Base-by-base conservation (phyloP, 2,113 vertebrate genomes). In the Protobothrops flavoviridis region DNA sequence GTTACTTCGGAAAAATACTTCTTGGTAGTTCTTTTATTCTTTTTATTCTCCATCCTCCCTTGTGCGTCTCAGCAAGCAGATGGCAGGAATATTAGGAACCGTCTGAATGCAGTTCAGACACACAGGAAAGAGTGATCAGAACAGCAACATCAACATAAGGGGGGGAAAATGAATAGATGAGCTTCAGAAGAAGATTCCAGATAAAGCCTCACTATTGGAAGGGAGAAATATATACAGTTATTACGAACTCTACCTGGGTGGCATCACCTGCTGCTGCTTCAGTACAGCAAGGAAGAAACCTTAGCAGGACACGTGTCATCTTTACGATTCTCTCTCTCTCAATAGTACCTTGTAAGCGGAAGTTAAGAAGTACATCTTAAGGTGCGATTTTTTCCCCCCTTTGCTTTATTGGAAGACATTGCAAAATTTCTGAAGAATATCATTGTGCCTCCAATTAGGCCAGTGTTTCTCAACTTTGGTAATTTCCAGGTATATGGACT, bases 61-160 rank as follows among this genome's bases (percentile, higher is more conserved):
- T 89, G 43, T 3, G 0, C n/a, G 61, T 29, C 64, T 92, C 64
- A 29, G 43, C 8, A 33, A 91, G n/a, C 69, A 89, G 48, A 88
- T 92, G 85, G 45, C 43, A 53, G 61, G 85, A 91, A 48, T 91
- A 88, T 88, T 52, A 93, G 85, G 85, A 93, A 12, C 53, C 21
- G 7, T 88, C 45, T 74, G 48, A 90, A 23, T 90, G 59, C 53
- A 48, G 21, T 61, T 90, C 53, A 90, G 53, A 29, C 53, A 85
- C 89, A 90, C 20, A 61, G 45, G 53, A 24, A 90, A 90, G 29
- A 5, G 53, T 33, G 45, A 13, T 33, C 43, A 85, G 4, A 85
- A 90, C n/a, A 88, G 81, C 53, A 90, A 21, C 1, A n/a, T 12
- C 92, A 45, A 15, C 1, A 5, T 43, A 23, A 69, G 21, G 29